Percentiles rank a stretch among this genome's conserved stretches.
Evolutionary conservation across 2,797 vertebrate species (phyloP).

Genomic region (Tangara arthus): DNA sequence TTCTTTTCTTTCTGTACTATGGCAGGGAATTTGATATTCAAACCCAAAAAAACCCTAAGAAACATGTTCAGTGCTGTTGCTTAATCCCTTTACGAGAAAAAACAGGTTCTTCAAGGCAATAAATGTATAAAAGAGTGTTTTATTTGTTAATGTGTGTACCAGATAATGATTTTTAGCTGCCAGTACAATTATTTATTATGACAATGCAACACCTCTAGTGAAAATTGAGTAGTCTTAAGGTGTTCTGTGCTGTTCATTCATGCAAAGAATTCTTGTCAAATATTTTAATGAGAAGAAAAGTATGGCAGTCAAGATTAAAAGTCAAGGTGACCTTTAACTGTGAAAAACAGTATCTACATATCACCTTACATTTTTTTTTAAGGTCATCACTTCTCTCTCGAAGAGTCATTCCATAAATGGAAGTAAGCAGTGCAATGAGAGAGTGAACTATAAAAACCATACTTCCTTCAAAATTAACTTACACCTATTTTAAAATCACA

Average conservation of each 20-base stretch:
- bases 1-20: not conserved
- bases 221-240: constrained; percentile 57
- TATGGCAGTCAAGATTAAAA: constrained; percentile 69
- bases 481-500: not conserved
- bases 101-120: not conserved
- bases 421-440: not conserved
- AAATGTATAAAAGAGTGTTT: not conserved
- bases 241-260: constrained; percentile 65
- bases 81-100: not conserved
- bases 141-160: constrained; percentile 14
- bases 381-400: constrained; percentile 49
- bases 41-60: not conserved
- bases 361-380: constrained; percentile 51
- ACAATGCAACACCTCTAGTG: constrained; percentile 34
- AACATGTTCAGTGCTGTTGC: not conserved
- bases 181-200: constrained; percentile 50
- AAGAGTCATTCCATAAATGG: constrained; percentile 22
- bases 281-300: constrained; percentile 79
- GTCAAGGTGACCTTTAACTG: constrained; percentile 76
- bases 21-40: not conserved
- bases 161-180: constrained; percentile 43
- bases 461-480: not conserved
- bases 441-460: not conserved
- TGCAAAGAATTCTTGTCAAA: constrained; percentile 79
- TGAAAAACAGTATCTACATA: constrained; percentile 54